Percentiles rank a stretch among this genome's conserved stretches.
phyloP scores from a whole-genome alignment of 2,888 invertebrate genomes.

The Cephonodes hylas region DNA sequence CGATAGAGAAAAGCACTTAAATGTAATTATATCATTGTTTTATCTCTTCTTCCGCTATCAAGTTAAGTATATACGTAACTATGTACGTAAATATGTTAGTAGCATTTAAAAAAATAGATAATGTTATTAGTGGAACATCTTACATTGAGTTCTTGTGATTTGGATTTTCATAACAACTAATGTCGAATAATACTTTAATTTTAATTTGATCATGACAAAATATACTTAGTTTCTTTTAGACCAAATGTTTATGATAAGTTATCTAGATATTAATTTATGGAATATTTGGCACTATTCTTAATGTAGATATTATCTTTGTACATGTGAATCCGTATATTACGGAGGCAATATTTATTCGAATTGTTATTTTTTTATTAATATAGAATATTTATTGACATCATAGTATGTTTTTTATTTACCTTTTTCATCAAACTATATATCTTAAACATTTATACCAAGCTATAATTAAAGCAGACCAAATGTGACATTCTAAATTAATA shows the following conservation, averaged over 20 bases:
- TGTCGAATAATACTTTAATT: slow-evolving; percentile 21
- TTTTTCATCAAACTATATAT: not conserved
- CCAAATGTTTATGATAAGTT: slow-evolving; percentile 58
- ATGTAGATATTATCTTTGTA: slow-evolving; percentile 19
- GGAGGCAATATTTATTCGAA: slow-evolving; percentile 65
- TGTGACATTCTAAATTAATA: not conserved
- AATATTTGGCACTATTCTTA: slow-evolving; percentile 22
- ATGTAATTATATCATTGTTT: not conserved
- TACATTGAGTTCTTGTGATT: not conserved
- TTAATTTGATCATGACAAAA: slow-evolving; percentile 65
- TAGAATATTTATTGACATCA: slow-evolving; percentile 43
- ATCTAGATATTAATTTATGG: slow-evolving; percentile 35
- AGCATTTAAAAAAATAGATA: not conserved
- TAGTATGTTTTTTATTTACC: slow-evolving; percentile 27
- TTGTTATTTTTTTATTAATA: slow-evolving; percentile 60
- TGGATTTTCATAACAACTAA: not conserved
- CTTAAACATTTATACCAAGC: not conserved
- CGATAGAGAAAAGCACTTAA: not conserved
- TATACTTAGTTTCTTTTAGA: slow-evolving; percentile 42
- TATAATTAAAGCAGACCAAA: not conserved
- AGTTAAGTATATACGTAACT: not conserved
- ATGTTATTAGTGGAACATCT: not conserved
- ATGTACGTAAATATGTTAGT: not conserved
- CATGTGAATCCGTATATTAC: slow-evolving; percentile 69
- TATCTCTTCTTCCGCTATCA: not conserved